A percentile compares a stretch with the other conserved stretches of the same genome.
Conservation (phyloP, 1,140 invertebrate species). For the Lanistes nyassanus region DNA sequence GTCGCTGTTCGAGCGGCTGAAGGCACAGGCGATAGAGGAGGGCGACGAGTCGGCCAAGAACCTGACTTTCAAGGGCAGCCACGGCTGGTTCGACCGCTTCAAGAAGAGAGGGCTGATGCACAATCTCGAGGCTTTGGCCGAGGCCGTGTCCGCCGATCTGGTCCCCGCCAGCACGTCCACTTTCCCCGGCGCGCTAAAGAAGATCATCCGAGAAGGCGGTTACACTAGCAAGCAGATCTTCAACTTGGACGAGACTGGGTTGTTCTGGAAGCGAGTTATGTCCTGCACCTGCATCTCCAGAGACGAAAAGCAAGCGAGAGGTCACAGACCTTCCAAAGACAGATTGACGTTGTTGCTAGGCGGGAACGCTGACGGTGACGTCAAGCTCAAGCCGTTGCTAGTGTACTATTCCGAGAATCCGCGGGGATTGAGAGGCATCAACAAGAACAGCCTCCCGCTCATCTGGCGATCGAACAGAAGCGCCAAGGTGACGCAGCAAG, state of each 20-base stretch:
- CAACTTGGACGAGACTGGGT: slow-evolving; percentile 32
- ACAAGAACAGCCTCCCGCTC: slow-evolving; percentile 6
- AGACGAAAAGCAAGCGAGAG: slow-evolving; percentile 9
- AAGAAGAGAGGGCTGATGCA: slow-evolving; percentile 54
- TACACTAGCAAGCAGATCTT: slow-evolving; percentile 33
- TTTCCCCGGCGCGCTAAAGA: slow-evolving; percentile 37
- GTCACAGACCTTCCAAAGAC: slow-evolving; percentile 17
- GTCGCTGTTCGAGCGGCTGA: slow-evolving; percentile 29
- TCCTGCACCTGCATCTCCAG: not conserved
- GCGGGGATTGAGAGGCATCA: slow-evolving; percentile 4
- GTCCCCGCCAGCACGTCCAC: slow-evolving; percentile 53
- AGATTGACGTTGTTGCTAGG: slow-evolving; percentile 18
- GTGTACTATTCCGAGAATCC: slow-evolving; percentile 15
- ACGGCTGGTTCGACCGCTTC: slow-evolving; percentile 64
- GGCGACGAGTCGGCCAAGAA: slow-evolving; percentile 17
- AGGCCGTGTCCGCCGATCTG: slow-evolving; percentile 59
- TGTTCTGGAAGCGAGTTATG: slow-evolving; percentile 19
- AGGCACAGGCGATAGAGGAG: slow-evolving; percentile 9
- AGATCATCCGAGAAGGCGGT: slow-evolving; percentile 30
- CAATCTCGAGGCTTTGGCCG: slow-evolving; percentile 58
- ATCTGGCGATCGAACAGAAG: slow-evolving; percentile 20
- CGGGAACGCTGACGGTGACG: slow-evolving; percentile 17
- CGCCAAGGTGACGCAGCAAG: slow-evolving; percentile 11
- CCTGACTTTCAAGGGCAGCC: slow-evolving; percentile 49
- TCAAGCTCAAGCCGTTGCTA: slow-evolving; percentile 17